A percentile compares a stretch with the other conserved stretches of the same genome.
These are phyloP conservation scores for Macrosteles quadrilineatus DNA, from an alignment of 1,140 invertebrate genomes.

Conservation along the genomic window DNA sequence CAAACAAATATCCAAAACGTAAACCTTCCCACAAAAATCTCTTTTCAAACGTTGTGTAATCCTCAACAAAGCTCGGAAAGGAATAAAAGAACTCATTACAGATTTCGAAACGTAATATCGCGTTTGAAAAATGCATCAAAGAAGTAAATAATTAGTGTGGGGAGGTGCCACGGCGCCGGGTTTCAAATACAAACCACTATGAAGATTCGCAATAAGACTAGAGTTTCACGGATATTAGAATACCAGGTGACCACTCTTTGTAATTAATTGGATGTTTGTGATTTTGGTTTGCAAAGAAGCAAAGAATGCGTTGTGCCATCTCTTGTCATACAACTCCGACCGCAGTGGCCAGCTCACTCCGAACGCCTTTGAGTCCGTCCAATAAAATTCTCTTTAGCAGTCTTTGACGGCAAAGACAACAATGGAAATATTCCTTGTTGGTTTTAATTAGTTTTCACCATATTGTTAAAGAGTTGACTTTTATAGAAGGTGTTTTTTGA, in stretches of 20 bases:
- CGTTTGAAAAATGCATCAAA: neutral
- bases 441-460: no score
- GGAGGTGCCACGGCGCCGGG: neutral
- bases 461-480: no score
- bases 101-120: conserved; percentile 3
- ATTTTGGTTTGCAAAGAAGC: conserved; percentile 18
- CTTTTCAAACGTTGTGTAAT: no score
- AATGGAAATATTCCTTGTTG: neutral
- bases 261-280: conserved; percentile 26
- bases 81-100: no score
- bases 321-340: conserved; percentile 13
- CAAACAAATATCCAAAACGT: no score
- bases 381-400: conserved; percentile 2
- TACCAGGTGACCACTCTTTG: conserved; percentile 1
- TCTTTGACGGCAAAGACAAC: conserved; percentile 3
- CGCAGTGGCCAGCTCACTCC: neutral
- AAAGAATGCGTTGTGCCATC: conserved; percentile 10
- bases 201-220: conserved; percentile 15
- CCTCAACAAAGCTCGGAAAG: no score
- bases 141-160: neutral
- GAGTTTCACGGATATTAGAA: conserved; percentile 23
- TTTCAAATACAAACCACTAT: neutral
- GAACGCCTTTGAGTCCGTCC: neutral
- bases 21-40: no score
- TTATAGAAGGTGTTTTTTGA: no score